These are phyloP conservation scores for Cryptops parisi DNA, from an alignment of 2,888 invertebrate species.

Conservation along the genomic window DNA sequence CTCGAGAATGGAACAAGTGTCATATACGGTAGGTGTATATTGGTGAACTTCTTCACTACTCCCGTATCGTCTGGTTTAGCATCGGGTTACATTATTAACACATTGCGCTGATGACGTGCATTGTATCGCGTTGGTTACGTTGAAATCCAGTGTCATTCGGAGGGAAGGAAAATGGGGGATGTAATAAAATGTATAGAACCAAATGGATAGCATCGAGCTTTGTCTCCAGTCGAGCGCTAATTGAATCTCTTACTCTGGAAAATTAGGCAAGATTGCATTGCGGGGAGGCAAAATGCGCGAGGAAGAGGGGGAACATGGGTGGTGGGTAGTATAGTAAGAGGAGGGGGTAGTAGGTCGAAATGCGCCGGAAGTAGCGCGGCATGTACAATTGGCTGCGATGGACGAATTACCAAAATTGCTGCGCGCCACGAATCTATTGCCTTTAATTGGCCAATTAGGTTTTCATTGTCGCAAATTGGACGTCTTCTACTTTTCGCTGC, in stretches of 20 bases:
- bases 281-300: neutral
- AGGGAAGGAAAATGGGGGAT: too few species aligned
- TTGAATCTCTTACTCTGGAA: constrained; percentile 1
- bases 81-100: too few species aligned
- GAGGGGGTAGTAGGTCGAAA: neutral
- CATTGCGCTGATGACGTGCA: too few species aligned
- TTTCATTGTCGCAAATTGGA: constrained; percentile 9
- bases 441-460: constrained; percentile 11
- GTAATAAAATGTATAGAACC: too few species aligned
- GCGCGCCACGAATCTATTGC: constrained; percentile 7
- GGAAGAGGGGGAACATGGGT: neutral
- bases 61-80: too few species aligned
- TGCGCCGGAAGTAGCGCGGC: constrained; percentile 3
- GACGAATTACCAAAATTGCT: constrained; percentile 11
- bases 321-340: neutral
- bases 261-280: neutral
- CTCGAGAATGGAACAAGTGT: too few species aligned
- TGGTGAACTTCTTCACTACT: too few species aligned
- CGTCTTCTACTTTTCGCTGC: neutral
- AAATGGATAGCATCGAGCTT: too few species aligned
- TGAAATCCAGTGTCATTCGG: too few species aligned
- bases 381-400: constrained; percentile 7
- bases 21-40: too few species aligned
- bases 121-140: too few species aligned
- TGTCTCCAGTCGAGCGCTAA: neutral